Evolutionary conservation across 92 coral and sea anemone species (phyloP), one percentile per base, ranked within the genome.

Genomic region (Bergia puertoricense): DNA sequence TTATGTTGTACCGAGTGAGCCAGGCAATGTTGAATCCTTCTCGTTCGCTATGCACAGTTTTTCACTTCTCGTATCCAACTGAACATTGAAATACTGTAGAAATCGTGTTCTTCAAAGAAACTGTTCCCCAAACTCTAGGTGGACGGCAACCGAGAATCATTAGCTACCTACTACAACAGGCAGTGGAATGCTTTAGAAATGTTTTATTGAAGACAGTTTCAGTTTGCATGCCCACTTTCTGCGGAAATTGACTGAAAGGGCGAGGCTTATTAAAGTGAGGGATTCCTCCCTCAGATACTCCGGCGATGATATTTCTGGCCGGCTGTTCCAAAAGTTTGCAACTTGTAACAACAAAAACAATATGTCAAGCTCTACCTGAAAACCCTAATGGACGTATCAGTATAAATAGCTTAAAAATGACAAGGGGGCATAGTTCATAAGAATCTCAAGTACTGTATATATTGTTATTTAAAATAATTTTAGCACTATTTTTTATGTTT

Each of bases 141-240:
- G 14, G 59, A 54, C 59, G 59, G 16, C 59, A 54, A 54, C 30
- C n/a, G 69, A 18, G 69, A 62, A 20, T 13, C 79, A 42, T 6
- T 51, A 76, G 36, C 79, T 16, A 76, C 79, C 44, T 16, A 76
- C 48, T 38, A 20, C 43, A 76, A 43, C 79, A 42, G 48, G 23
- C 23, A 76, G 15, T 16, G 10, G 42, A 76, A 6, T 42, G 79
- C 23, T 45, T 41, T 42, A 15, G 50, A 76, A 40, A 40, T 76
- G 79, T 41, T 76, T 42, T 74, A 74, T 18, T 76, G 51, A 76
- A 40, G 79, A 11, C 43, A 76, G 10, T 41, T 40, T 76, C 16
- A 76, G 79, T 42, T 76, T 42, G 16, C 30, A 42, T 76, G 5
- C 79, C 51, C 79, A 76, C 48, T 76, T 41, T 76, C 79, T 42